Evolutionary conservation across 2,888 invertebrate species (phyloP), one percentile per base, ranked within the genome.

Genomic region (Drosophila merina): DNA sequence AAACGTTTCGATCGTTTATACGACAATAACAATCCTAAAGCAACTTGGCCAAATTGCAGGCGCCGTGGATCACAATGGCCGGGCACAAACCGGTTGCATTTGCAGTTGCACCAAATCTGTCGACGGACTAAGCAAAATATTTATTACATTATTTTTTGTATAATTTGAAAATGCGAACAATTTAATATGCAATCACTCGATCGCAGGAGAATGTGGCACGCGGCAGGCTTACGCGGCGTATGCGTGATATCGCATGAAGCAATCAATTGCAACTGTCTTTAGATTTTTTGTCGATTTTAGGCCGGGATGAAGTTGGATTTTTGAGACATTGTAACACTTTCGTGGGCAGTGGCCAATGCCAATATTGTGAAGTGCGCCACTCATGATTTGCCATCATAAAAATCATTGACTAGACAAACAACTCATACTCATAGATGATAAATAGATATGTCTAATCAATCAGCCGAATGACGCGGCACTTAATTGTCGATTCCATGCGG

Each of bases 31-130:
- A 57, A 74, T 81, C 75, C 77, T 78, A 38, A n/a, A 69, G 62
- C 77, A 48, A 75, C 73, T 74, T 74, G 67, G 70, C 83, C 75
- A 82, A 86, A 86, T 84, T 84, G 84, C 83, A 86, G 74, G 74
- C 81, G 77, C 82, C 74, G 66, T n/a, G 36, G 12, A 36, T 10
- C 48, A 10, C 58, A 58, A 49, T 57, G 67, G 52, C 42, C 52
- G 57, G 49, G 30, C 40, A 59, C 14, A 84, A 84, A 84, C 84
- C 84, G 72, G 84, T 81, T 81, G 74, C 31, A 33, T 38, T 28
- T 51, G 74, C 31, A 33, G 44, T 28, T 51, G 59, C 81, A 84
- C 86, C 81, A 84, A 86, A 76, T 84, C 86, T 86, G 84, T 84
- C 84, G 80, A 76, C 76, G 64, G 25, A 33, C 57, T 62, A 63